A percentile compares a stretch with the other conserved stretches of the same genome.
phyloP scores from a whole-genome alignment of 2,797 vertebrate species.

The Lagothrix lagotricha region DNA sequence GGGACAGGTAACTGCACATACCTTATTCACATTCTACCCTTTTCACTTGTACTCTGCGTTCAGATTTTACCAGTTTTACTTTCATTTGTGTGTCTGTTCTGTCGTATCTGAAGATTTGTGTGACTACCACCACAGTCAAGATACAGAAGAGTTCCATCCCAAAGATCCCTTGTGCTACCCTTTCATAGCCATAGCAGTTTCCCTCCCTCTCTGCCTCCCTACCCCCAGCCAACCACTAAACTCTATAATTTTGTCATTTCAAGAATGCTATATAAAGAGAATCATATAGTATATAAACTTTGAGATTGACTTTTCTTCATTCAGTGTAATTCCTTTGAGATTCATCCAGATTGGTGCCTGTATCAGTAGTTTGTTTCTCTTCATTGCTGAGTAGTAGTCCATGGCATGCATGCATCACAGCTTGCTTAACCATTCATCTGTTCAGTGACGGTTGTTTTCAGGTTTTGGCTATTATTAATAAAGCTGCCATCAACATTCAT shows the following conservation, averaged over 20 bases:
- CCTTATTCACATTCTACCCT: background rate
- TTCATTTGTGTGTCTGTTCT: background rate
- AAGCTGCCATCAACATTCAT: background rate
- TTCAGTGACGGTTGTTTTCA: background rate
- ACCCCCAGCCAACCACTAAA: background rate
- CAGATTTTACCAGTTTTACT: background rate
- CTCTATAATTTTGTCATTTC: background rate
- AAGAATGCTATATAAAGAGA: background rate
- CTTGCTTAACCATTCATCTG: background rate
- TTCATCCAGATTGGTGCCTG: background rate
- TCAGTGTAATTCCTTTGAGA: background rate
- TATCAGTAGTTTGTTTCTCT: background rate
- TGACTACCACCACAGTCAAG: background rate
- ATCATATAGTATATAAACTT: background rate
- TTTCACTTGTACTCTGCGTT: background rate
- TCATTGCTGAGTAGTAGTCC: background rate
- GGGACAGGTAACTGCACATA: background rate
- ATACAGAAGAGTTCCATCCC: background rate
- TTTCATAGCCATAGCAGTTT: background rate
- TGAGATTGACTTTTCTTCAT: background rate
- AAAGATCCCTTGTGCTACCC: background rate
- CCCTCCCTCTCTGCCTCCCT: background rate
- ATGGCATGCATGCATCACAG: no score
- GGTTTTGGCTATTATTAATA: background rate
- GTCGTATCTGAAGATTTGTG: background rate